Percentiles rank a stretch among this genome's conserved stretches.
These are phyloP conservation scores for Odocoileus virginianus DNA, from an alignment of 2,113 vertebrate species.

Conservation along the genomic window DNA sequence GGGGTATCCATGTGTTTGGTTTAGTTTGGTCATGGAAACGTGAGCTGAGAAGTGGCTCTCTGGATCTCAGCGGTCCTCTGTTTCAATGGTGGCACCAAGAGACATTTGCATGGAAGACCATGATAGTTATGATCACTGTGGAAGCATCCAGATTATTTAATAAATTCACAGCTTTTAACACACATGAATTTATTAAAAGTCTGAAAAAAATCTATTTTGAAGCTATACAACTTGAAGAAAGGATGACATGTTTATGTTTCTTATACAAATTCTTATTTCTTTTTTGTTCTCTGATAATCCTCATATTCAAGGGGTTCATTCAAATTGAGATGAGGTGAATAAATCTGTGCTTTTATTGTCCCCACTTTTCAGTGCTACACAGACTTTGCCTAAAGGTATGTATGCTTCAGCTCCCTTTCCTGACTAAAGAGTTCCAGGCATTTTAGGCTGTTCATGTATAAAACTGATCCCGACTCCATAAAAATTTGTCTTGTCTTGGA, in stretches of 20 bases:
- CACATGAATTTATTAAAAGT: background rate
- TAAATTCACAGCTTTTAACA: background rate
- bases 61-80: background rate
- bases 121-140: background rate
- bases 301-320: background rate
- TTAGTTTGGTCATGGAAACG: background rate
- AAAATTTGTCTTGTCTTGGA: background rate
- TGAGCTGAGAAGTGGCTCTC: background rate
- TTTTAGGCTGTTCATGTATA: background rate
- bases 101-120: background rate
- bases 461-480: background rate
- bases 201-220: background rate
- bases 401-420: background rate
- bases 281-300: background rate
- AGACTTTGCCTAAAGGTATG: background rate
- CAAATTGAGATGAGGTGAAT: background rate
- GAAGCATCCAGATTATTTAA: background rate
- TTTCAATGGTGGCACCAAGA: background rate
- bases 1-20: background rate
- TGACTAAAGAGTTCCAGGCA: background rate
- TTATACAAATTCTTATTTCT: background rate
- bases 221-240: background rate
- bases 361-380: background rate
- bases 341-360: constrained; percentile 2
- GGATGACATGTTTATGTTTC: background rate